These are phyloP conservation scores for Cassiopea xamachana DNA, from an alignment of 30 jellyfish, hydroid and myxozoan species.

Conservation along the genomic window DNA sequence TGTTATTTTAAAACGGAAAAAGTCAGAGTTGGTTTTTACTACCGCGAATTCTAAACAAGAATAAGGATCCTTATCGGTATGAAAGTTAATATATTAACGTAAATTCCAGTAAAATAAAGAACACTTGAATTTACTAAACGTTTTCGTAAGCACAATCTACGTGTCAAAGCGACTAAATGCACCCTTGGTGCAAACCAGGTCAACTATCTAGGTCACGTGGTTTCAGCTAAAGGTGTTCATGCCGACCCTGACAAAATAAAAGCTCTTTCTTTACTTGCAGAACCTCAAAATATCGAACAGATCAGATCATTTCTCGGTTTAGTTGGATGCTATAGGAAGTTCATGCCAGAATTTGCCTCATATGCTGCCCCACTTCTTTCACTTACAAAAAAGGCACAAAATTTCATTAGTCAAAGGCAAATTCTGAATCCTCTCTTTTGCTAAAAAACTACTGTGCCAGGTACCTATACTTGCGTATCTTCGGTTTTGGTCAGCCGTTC, in stretches of 20 bases:
- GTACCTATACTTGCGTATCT: conserved; percentile 58
- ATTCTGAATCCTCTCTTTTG: conserved; percentile 1
- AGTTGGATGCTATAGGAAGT: conserved; percentile 46
- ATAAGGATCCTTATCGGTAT: too few relatives aligned
- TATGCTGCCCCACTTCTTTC: conserved; percentile 19
- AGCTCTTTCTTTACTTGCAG: not conserved
- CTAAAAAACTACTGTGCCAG: conserved; percentile 17
- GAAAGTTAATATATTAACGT: too few relatives aligned
- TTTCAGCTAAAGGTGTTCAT: conserved; percentile 30
- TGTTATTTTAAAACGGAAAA: too few relatives aligned
- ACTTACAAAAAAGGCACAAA: conserved; percentile 20
- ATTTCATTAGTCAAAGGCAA: not conserved
- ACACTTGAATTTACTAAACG: too few relatives aligned
- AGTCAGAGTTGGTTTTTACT: too few relatives aligned
- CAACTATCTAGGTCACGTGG: conserved; percentile 36
- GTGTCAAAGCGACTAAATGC: conserved; percentile 51
- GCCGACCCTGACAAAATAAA: conserved; percentile 55
- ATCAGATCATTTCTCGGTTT: conserved; percentile 60
- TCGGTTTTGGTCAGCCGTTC: conserved; percentile 17
- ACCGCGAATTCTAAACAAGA: too few relatives aligned
- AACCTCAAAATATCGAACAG: conserved; percentile 24
- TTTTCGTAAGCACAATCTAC: conserved; percentile 33
- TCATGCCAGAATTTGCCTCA: conserved; percentile 41
- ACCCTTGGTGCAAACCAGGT: conserved; percentile 42
- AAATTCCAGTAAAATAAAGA: too few relatives aligned